These are phyloP conservation scores for Trichogramma evanescens DNA, from an alignment of 2,888 invertebrate species.

Conservation along the genomic window DNA sequence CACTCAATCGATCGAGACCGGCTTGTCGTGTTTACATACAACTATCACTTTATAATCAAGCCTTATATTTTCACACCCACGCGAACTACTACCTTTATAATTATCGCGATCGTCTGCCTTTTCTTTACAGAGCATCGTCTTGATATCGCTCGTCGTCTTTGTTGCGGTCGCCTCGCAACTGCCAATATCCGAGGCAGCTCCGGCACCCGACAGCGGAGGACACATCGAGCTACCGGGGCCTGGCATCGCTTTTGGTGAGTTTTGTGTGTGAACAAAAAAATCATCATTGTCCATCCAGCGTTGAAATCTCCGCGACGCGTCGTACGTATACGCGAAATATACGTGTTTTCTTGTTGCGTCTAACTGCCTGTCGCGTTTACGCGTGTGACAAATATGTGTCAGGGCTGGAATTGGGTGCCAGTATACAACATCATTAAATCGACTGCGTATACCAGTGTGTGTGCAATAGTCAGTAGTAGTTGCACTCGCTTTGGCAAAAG, in stretches of 20 bases:
- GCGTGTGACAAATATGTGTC: conserved; percentile 9
- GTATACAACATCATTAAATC: no score
- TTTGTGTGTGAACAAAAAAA: background rate
- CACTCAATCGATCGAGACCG: no score
- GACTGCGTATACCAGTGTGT: no score
- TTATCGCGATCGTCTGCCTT: no score
- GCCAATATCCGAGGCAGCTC: conserved; percentile 6
- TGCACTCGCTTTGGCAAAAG: no score
- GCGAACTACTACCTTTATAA: no score
- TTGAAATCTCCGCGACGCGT: background rate
- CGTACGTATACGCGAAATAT: background rate
- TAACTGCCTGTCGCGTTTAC: background rate
- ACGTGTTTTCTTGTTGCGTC: background rate
- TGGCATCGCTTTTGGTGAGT: conserved; percentile 46
- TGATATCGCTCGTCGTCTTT: background rate
- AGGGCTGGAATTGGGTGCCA: conserved; percentile 1
- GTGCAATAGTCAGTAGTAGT: no score
- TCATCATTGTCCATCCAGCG: background rate
- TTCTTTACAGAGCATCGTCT: no score
- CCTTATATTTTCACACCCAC: no score
- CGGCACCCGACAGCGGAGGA: conserved; percentile 44
- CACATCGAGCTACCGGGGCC: conserved; percentile 41
- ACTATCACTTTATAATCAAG: no score
- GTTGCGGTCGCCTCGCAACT: background rate
- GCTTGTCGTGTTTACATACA: no score